Evolutionary conservation across 2,797 vertebrate genomes (phyloP).

Genomic region (Argentina silus): DNA sequence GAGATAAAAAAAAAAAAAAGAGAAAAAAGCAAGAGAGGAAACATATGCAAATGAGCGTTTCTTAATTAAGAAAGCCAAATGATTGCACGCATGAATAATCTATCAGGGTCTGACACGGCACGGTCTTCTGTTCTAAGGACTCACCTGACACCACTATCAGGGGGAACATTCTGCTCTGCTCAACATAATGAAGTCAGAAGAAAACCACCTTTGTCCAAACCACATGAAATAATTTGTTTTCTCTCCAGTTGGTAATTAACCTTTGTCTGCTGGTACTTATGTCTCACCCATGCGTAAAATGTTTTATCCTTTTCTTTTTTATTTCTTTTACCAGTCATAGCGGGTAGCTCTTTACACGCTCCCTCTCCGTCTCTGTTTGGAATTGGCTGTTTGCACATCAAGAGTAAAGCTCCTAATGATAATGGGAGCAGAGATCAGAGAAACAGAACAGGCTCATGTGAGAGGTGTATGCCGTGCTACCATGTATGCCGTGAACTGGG

Average conservation of each 20-base stretch:
- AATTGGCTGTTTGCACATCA: constrained; percentile 19
- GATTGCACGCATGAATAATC: constrained; percentile 76
- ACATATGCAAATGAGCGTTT: constrained; percentile 73
- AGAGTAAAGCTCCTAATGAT: background rate
- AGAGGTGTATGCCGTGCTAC: no score
- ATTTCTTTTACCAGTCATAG: constrained; percentile 50
- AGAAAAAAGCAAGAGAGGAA: constrained; percentile 44
- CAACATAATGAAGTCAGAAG: constrained; percentile 53
- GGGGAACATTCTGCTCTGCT: constrained; percentile 54
- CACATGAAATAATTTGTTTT: constrained; percentile 70
- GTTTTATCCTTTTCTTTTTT: constrained; percentile 52
- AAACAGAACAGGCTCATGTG: background rate
- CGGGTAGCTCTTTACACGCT: constrained; percentile 37
- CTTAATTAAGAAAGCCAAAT: constrained; percentile 76
- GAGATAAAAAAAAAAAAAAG: constrained; percentile 31
- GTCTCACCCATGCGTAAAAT: constrained; percentile 62
- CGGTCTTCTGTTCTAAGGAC: constrained; percentile 53
- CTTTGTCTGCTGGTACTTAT: constrained; percentile 59
- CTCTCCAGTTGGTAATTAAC: constrained; percentile 72
- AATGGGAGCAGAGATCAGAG: constrained; percentile 16
- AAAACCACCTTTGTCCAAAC: constrained; percentile 40
- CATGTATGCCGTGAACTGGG: background rate
- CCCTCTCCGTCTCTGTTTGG: constrained; percentile 22
- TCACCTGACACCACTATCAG: constrained; percentile 67
- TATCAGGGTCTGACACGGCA: constrained; percentile 67